Base-by-base conservation (phyloP, 1,140 invertebrate species). In the Schlechtendalia chinensis region DNA sequence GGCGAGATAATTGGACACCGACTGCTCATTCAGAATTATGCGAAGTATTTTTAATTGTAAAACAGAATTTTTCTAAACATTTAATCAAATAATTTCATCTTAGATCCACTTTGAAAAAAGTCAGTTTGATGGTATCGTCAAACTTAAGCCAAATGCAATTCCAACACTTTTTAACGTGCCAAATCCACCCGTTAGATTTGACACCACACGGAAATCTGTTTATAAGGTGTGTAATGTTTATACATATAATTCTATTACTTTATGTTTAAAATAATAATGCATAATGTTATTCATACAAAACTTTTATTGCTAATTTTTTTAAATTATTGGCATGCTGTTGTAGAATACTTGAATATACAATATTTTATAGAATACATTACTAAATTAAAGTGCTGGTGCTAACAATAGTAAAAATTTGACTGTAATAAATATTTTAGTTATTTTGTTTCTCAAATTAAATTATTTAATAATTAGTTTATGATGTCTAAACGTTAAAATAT, bases 1-100 rank as follows among this genome's bases (percentile, higher is more conserved):
- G 45, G 67, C 67, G 67, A 71, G 67, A 71, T 71, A 71, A 71
- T 39, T 71, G 67, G 67, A 71, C 10, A 50, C 67, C 45, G 6
- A 71, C 45, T 50, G 11, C 14, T 50, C 67, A 71, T 24, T 71
- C 67, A 27, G 22, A 71, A 16, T 24, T 53, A 71, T 53, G 39
- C 11, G n/a, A 71, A 71, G 67, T 71, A 71, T 14, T 50, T 4
- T 67, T n/a, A n/a, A 39, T 10, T 45, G n/a, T 67, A n/a, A 56
- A 22, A 0, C 19, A 54, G 16, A n/a, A n/a, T n/a, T n/a, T n/a
- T n/a, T n/a, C n/a, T n/a, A n/a, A 0, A 6, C 17, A 54, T 54
- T 19, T 2, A n/a, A 54, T 19, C n/a, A n/a, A n/a, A n/a, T n/a
- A 19, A 54, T 54, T 54, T 54, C 1, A 19, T n/a, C n/a, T 67